Evolutionary conservation across 1,140 invertebrate species (phyloP).

Genomic region (Dysdera silvatica): DNA sequence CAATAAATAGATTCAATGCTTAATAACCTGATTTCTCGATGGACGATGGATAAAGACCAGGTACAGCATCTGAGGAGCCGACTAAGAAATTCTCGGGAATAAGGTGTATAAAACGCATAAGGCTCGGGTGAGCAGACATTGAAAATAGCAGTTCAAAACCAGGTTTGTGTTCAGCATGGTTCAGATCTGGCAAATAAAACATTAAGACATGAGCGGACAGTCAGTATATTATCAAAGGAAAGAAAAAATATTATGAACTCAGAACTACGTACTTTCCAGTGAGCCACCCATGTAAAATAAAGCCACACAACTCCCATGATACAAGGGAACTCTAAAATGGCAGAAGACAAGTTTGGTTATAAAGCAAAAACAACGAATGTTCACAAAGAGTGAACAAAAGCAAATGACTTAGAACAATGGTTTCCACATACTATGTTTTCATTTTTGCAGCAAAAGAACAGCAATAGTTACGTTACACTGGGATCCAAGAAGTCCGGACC

Average conservation of each 20-base stretch:
- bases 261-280: background rate
- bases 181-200: background rate
- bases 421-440: too few species aligned
- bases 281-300: background rate
- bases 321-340: conserved; percentile 3
- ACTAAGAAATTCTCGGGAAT: conserved; percentile 18
- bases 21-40: background rate
- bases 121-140: background rate
- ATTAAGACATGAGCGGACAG: background rate
- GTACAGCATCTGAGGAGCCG: conserved; percentile 7
- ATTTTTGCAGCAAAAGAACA: too few species aligned
- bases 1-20: background rate
- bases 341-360: background rate
- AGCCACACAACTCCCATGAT: conserved; percentile 1
- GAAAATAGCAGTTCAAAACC: conserved; percentile 13
- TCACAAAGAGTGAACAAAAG: background rate
- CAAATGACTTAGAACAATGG: too few species aligned
- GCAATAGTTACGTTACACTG: too few species aligned
- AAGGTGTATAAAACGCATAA: conserved; percentile 7
- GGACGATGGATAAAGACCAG: background rate
- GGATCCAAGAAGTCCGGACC: too few species aligned
- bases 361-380: background rate
- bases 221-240: background rate
- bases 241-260: background rate
- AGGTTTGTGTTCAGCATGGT: background rate